Evolutionary conservation across 2,797 vertebrate species (phyloP), one percentile per base, ranked within the genome.

Genomic region (Xyrichtys novacula): DNA sequence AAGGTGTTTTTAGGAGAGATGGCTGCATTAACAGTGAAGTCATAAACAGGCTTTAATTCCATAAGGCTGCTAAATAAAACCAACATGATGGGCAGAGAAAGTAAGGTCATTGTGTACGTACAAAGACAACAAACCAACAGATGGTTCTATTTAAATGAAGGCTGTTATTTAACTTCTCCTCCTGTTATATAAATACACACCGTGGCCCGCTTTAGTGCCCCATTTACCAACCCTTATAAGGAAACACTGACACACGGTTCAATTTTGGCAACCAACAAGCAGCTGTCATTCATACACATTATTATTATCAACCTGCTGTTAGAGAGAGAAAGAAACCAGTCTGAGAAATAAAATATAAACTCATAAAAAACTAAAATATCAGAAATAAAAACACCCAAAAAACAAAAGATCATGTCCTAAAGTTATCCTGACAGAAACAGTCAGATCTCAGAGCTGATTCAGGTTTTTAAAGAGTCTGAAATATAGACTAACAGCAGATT

Each of bases 131-230:
- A 50, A 65, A 44, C 62, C 43, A 71, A 36, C 59, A 76, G 22
- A 77, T 55, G 60, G 22, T 49, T 49, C 66, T 56, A 85, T 29
- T 53, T 29, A 76, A 56, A 62, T 56, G 39, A 73, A 76, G n/a
- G 23, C 22, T 0, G 77, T 89, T 82, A 86, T 89, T 86, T 78
- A 88, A 82, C 78, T 74, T 76, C 69, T 80, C 58, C 62, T 92
- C 89, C 88, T 76, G 93, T 91, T 94, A 93, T 94, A 94, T 93
- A 95, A 95, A 95, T 95, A 95, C 90, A 93, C 94, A 91, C 91
- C 75, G 81, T 84, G 85, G 85, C 82, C 92, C 93, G 93, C 81
- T 91, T 88, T 87, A 91, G 74, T 94, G 93, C 81, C 92, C 93
- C 91, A 91, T 90, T 92, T 93, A 87, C 92, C 76, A 74, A 71